Percentiles rank a stretch among this genome's conserved stretches.
Evolutionary conservation across 1,140 invertebrate species (phyloP).

Genomic region (Aphaenogaster rudis): DNA sequence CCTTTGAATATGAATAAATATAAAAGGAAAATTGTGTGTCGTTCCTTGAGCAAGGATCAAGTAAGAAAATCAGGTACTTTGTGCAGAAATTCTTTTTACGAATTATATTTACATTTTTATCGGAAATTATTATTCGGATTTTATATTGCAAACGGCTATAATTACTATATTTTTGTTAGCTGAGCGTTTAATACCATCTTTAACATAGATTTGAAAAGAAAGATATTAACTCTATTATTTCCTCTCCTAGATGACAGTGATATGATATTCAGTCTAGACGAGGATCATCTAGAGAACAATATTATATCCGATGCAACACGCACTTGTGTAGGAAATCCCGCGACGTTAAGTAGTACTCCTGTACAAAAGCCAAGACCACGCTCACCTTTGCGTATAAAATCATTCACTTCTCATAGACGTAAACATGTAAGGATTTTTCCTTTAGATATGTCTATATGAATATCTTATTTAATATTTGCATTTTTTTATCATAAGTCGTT

Average conservation of each 20-base stretch:
- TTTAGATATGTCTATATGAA: neutral
- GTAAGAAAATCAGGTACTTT: conserved; percentile 80
- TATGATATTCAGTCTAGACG: conserved; percentile 92
- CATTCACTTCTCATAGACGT: conserved; percentile 76
- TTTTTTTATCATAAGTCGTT: neutral
- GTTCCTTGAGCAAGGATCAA: conserved; percentile 83
- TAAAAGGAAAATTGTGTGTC: conserved; percentile 81
- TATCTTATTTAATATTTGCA: neutral
- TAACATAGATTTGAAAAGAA: neutral
- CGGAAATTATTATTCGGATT: conserved; percentile 4
- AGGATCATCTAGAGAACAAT: conserved; percentile 86
- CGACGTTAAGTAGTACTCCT: conserved; percentile 52
- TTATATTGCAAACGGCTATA: neutral
- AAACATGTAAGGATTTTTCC: conserved; percentile 81
- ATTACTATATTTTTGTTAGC: neutral
- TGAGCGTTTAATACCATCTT: neutral
- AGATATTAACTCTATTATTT: conserved; percentile 11
- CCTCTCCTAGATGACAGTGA: conserved; percentile 85
- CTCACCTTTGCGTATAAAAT: conserved; percentile 81
- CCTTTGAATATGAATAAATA: conserved; percentile 85
- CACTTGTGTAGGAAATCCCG: conserved; percentile 60
- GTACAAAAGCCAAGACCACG: conserved; percentile 79
- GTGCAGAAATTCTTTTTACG: neutral
- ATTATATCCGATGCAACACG: conserved; percentile 53
- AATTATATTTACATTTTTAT: conserved; percentile 35